Base-by-base conservation (phyloP, 2,797 vertebrate genomes). In the Hirundo rustica region DNA sequence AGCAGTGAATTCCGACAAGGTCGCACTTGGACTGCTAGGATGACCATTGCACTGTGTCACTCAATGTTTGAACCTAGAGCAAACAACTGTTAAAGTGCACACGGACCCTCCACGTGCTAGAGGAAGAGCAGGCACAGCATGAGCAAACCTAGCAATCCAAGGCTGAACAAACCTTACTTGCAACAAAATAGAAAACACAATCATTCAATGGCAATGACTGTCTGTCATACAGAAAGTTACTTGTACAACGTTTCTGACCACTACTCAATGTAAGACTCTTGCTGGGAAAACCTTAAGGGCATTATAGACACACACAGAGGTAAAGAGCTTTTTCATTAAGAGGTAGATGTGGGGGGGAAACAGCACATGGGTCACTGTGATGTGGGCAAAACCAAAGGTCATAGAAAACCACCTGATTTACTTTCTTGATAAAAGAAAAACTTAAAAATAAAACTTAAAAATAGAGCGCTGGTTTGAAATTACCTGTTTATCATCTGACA, bases 401-500 rank as follows among this genome's bases (percentile, higher is more conserved):
- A 89, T 0, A 47, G 23, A 85, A 85, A 82, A 62, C 5, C 3
- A 60, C 8, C 13, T 36, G 10, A 42, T 68, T 81, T 75, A 50
- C 65, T 78, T 86, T 66, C 51, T n/a, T 66, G 13, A 17, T 53
- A 65, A 29, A 86, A 47, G 8, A 47, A 57, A 79, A 66, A 26
- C 27, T 54, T 54, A 36, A 36, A 53, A 36, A 19, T 34, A 51
- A 64, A 53, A 27, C 18, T 83, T 73, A 57, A 73, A 68, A 91
- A 22, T 26, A 51, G 22, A 32, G 62, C 26, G 21, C 13, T 57
- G 62, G 53, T 70, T 60, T 85, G 57, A 80, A 84, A 72, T 92
- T 98, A 98, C 98, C 98, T 99, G 98, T 53, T 96, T 98, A 93
- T 99, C 98, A 50, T 97, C 85, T 17, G 96, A 96, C 98, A 99